Base-by-base conservation (phyloP, 2,113 vertebrate species). In the Cygnus buccinator region DNA sequence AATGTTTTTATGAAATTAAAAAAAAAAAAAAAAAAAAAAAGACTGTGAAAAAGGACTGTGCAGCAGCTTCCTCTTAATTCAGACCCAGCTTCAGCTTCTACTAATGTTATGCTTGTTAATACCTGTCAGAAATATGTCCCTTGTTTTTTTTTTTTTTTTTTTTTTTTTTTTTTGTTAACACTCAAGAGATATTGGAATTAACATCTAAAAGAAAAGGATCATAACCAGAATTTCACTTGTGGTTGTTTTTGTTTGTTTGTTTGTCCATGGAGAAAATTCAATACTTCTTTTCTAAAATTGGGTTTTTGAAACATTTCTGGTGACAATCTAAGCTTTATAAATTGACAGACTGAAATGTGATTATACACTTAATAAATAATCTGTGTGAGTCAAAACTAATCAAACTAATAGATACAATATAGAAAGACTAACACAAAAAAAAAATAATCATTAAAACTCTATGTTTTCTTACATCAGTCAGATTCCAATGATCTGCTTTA, bases 1-100 rank as follows among this genome's bases (percentile, higher is more conserved):
- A 96, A 94, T 84, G 10, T 89, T 95, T 93, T 93, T 84, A 76
- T 79, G 43, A 91, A 94, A 72, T 85, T 18, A 16, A 92, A 48
- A 48, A 35, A 35, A 35, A 35, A 35, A 48, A 35, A 35, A 35
- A 35, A 35, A 46, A 23, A 46, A 46, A 44, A 46, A 46, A 46
- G 44, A 46, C 44, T 46, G 44, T 20, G 46, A 46, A 46, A 48
- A 80, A 87, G 28, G 18, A 35, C 9, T 23, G 43, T 75, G 48
- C 28, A 93, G 58, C 48, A 72, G 39, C 31, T 76, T 76, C 39
- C 23, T 23, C 28, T 70, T 77, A 89, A 76, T 15, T 65, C 28
- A 58, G 70, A 13, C 33, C 67, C 55, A 66, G 74, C 16, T 65
- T 52, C 22, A 57, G 11, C 33, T 57, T 61, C 8, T 65, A 15